These are phyloP conservation scores for Tinea trinotella DNA, from an alignment of 2,888 invertebrate genomes.

Conservation along the genomic window DNA sequence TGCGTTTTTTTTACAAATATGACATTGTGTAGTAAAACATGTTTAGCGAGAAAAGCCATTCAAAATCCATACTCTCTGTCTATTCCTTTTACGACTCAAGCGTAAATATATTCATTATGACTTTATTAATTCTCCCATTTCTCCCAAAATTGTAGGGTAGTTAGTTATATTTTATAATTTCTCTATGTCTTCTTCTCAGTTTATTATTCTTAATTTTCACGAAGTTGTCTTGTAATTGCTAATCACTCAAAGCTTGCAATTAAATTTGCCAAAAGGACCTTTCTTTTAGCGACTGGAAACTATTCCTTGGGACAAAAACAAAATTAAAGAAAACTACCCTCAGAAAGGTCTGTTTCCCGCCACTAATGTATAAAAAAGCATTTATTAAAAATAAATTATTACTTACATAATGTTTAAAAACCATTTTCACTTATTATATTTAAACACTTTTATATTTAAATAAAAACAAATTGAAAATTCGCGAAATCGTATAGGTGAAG, in stretches of 20 bases:
- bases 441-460: background rate
- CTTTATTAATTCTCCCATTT: too few species aligned
- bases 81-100: too few species aligned
- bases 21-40: too few species aligned
- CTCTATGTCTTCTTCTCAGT: too few species aligned
- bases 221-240: too few species aligned
- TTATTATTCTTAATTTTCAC: too few species aligned
- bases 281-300: constrained; percentile 67
- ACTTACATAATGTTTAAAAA: constrained; percentile 19
- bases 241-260: constrained; percentile 49
- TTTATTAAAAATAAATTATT: constrained; percentile 17
- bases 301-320: constrained; percentile 33
- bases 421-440: background rate
- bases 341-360: constrained; percentile 56
- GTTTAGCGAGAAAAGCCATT: too few species aligned
- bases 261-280: constrained; percentile 48
- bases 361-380: constrained; percentile 41
- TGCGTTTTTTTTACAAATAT: too few species aligned
- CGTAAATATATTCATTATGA: too few species aligned
- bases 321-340: background rate
- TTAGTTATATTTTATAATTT: too few species aligned
- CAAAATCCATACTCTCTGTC: too few species aligned
- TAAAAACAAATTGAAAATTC: background rate
- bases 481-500: background rate
- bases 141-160: too few species aligned